Conservation (phyloP, 2,113 vertebrate genomes). For the pig (Sus scrofa) region T2T-Sscrofa CM000818.6:76790501-76791000, state of each 20-base stretch:
- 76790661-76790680: neutral
- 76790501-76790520: conserved; percentile 8
- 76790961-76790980: conserved; percentile 40
- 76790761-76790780: neutral
- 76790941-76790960: conserved; percentile 48
- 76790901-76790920: conserved; percentile 31
- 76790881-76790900: conserved; percentile 43
- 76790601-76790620: neutral
- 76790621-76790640: neutral
- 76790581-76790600: neutral
- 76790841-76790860: conserved; percentile 42
- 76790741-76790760: neutral
- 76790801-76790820: neutral
- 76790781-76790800: conserved; percentile 25
- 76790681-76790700: neutral
- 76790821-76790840: conserved; percentile 29
- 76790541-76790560: neutral
- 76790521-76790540: conserved; percentile 22
- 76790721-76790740: neutral
- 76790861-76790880: conserved; percentile 58
- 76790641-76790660: neutral
- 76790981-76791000: conserved; percentile 28
- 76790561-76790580: neutral
- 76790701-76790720: neutral
- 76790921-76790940: conserved; percentile 37